Percentiles rank a stretch among this genome's conserved stretches.
Conservation (phyloP, 2,888 invertebrate species). For the Lochmaea capreae region DNA sequence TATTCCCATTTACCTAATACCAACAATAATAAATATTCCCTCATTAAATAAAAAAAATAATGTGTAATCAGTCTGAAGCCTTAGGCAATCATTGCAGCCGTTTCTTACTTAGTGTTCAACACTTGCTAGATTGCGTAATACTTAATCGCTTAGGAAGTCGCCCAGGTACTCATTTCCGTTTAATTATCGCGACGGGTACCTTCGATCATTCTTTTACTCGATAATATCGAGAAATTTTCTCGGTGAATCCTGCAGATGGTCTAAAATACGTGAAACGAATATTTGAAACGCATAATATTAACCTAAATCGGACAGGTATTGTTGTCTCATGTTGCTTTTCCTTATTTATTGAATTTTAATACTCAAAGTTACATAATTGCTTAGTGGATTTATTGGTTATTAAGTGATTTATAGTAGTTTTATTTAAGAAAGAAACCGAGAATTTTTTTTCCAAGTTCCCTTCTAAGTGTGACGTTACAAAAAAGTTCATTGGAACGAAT, state of each 20-base stretch:
- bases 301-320: slow-evolving; percentile 10
- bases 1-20: slow-evolving; percentile 3
- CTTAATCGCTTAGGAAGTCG: slow-evolving; percentile 47
- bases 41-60: slow-evolving; percentile 25
- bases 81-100: slow-evolving; percentile 39
- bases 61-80: slow-evolving; percentile 34
- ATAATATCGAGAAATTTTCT: slow-evolving; percentile 42
- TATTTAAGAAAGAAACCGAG: no score
- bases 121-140: slow-evolving; percentile 37
- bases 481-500: no score
- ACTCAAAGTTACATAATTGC: no score
- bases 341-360: no score
- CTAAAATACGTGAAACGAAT: slow-evolving; percentile 16
- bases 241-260: slow-evolving; percentile 44
- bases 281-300: slow-evolving; percentile 17
- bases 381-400: no score
- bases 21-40: slow-evolving; percentile 4
- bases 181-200: slow-evolving; percentile 42
- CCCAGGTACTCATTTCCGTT: slow-evolving; percentile 46
- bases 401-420: no score
- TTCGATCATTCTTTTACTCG: slow-evolving; percentile 43
- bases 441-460: no score
- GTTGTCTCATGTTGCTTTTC: background rate
- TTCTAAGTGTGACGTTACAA: no score
- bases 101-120: slow-evolving; percentile 32